Percentiles rank a stretch among this genome's conserved stretches.
Evolutionary conservation across 2,113 vertebrate genomes (phyloP).

Genomic region (Leucosticte australis): DNA sequence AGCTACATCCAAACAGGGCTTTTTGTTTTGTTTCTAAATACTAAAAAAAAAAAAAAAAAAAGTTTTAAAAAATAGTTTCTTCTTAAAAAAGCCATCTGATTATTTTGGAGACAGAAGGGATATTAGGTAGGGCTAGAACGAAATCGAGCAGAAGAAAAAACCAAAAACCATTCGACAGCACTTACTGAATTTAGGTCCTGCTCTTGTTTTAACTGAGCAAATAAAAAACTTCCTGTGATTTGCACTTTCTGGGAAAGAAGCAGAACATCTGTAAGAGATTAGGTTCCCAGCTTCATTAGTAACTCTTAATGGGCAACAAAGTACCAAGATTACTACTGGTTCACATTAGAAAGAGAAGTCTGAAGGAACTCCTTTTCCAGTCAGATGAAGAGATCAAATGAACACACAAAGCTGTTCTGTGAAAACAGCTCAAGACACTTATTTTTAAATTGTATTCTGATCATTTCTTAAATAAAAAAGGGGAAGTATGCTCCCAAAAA

Average conservation of each 20-base stretch:
- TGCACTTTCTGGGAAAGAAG: conserved; percentile 15
- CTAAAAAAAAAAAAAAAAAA: conserved; percentile 24
- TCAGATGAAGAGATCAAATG: conserved; percentile 5
- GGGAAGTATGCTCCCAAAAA: neutral
- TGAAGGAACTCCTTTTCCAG: conserved; percentile 14
- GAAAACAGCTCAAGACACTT: conserved; percentile 36
- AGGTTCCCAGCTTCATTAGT: neutral
- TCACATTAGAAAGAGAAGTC: conserved; percentile 23
- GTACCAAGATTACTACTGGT: conserved; percentile 7
- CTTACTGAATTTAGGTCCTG: conserved; percentile 2
- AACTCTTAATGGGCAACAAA: conserved; percentile 27
- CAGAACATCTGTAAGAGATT: neutral
- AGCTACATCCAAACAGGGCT: conserved; percentile 15
- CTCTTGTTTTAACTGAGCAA: conserved; percentile 47
- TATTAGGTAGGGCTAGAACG: conserved; percentile 5
- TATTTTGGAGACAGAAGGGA: neutral
- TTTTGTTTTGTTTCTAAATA: neutral
- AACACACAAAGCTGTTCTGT: conserved; percentile 30
- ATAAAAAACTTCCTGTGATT: conserved; percentile 18
- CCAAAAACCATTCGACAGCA: neutral
- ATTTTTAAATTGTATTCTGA: conserved; percentile 36
- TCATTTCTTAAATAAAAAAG: conserved; percentile 39
- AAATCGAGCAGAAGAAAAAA: neutral
- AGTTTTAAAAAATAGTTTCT: neutral
- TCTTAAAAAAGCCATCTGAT: neutral